phyloP scores from a whole-genome alignment of 1,140 invertebrate species.

The Probaryconus sp. region DNA sequence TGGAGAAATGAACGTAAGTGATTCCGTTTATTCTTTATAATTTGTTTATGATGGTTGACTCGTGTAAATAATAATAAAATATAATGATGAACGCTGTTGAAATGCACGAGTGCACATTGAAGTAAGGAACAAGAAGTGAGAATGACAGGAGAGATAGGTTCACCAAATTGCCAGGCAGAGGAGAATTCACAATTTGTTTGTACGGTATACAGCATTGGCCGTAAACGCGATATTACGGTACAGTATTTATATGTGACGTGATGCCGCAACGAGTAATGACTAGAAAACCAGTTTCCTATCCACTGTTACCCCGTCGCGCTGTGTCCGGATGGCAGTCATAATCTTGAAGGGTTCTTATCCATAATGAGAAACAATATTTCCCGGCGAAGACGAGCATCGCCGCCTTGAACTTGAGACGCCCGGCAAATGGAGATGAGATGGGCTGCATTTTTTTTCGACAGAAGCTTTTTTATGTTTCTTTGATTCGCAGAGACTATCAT shows the following conservation, averaged over 20 bases:
- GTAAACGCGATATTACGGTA: conserved; percentile 58
- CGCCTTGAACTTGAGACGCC: conserved; percentile 30
- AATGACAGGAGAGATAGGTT: conserved; percentile 32
- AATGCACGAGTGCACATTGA: conserved; percentile 10
- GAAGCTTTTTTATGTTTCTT: background rate
- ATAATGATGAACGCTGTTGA: conserved; percentile 17
- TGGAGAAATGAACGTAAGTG: conserved; percentile 8
- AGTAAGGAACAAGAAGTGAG: conserved; percentile 26
- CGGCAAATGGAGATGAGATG: conserved; percentile 5
- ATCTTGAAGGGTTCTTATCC: conserved; percentile 49
- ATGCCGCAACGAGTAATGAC: conserved; percentile 58
- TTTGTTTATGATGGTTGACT: conserved; percentile 47
- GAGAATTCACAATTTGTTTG: conserved; percentile 57
- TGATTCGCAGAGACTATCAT: too few species aligned
- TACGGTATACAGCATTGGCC: conserved; percentile 21
- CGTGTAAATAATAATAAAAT: conserved; percentile 48
- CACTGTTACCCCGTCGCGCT: conserved; percentile 47
- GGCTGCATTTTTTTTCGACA: background rate
- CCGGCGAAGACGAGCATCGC: conserved; percentile 31
- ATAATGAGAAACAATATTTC: conserved; percentile 61
- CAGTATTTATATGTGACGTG: conserved; percentile 61
- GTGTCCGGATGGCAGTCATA: conserved; percentile 39
- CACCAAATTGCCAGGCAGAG: conserved; percentile 12
- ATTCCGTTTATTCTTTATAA: conserved; percentile 28
- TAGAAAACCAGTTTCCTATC: conserved; percentile 59